Base-by-base conservation (phyloP, 2,888 invertebrate genomes). In the Anoncus sp. region DNA sequence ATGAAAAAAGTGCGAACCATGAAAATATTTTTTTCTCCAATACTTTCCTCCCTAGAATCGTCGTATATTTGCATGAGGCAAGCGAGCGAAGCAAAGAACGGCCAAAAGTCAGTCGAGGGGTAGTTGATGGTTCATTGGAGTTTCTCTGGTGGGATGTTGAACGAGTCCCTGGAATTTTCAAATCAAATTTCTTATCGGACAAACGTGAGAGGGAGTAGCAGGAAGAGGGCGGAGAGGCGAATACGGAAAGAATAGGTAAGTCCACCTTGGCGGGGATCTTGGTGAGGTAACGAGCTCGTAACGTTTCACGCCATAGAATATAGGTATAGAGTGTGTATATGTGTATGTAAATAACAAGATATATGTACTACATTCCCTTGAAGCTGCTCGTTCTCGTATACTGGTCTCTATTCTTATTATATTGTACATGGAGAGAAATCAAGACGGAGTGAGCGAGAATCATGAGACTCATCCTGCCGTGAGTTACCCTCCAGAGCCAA, bases 161-260 rank as follows among this genome's bases (percentile, higher is more conserved):
- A 80, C 85, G 84, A 87, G 85, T 85, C 85, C 83, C 83, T 84
- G 88, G 88, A 87, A 89, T 89, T 87, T 88, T 88, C 87, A 87
- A 88, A 89, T 89, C 88, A 88, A 89, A 89, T 89, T 89, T 87
- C 86, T 88, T 86, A 87, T 88, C 88, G 85, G 83, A 84, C 85
- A 83, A 87, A 83, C 82, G 81, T 79, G 82, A 84, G 83, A 75
- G 49, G 73, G 40, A 49, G n/a, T n/a, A 49, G 18, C 2, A 45
- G 22, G 40, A 40, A 22, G 38, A 45, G 24, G 66, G 38, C 2
- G 55, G 10, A 12, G 14, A n/a, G 70, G 14, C 3, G 69, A 47
- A 60, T 60, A 9, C 22, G 43, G 38, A 63, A 55, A 38, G 38
- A 71, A 84, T 83, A 83, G 84, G 82, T 83, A 82, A 81, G 83